Percentiles rank a stretch among this genome's conserved stretches.
These are phyloP conservation scores for Kradibia gibbosae DNA, from an alignment of 1,140 invertebrate genomes.

Conservation along the genomic window DNA sequence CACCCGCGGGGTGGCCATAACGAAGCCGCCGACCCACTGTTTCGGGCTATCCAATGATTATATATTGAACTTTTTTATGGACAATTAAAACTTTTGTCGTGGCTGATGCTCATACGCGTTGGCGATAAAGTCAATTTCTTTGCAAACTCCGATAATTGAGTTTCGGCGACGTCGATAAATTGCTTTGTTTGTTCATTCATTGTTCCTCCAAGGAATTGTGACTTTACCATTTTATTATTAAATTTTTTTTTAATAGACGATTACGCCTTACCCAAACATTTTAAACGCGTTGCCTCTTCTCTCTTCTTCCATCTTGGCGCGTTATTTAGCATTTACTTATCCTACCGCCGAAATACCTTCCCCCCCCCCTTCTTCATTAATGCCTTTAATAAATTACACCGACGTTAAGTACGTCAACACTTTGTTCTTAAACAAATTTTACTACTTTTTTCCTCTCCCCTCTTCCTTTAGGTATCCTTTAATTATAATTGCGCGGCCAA, in stretches of 20 bases:
- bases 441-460: no score
- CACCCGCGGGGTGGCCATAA: neutral
- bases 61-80: constrained; percentile 33
- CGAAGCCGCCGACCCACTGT: neutral
- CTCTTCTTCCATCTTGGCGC: no score
- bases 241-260: neutral
- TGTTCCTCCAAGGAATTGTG: neutral
- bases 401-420: no score
- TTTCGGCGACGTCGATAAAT: neutral
- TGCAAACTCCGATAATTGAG: constrained; percentile 22
- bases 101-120: neutral
- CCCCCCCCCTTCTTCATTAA: no score
- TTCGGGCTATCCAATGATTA: constrained; percentile 23
- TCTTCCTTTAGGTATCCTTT: no score
- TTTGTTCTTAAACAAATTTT: neutral
- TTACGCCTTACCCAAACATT: no score
- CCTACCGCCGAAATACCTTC: no score
- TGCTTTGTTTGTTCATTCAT: neutral
- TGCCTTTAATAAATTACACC: no score
- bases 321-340: no score
- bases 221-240: neutral
- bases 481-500: no score
- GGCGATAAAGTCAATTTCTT: constrained; percentile 6
- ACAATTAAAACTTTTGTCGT: constrained; percentile 29
- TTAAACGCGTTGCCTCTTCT: no score